These are phyloP conservation scores for Microcebus tavaratra DNA, from an alignment of 2,113 vertebrate species.

Conservation along the genomic window DNA sequence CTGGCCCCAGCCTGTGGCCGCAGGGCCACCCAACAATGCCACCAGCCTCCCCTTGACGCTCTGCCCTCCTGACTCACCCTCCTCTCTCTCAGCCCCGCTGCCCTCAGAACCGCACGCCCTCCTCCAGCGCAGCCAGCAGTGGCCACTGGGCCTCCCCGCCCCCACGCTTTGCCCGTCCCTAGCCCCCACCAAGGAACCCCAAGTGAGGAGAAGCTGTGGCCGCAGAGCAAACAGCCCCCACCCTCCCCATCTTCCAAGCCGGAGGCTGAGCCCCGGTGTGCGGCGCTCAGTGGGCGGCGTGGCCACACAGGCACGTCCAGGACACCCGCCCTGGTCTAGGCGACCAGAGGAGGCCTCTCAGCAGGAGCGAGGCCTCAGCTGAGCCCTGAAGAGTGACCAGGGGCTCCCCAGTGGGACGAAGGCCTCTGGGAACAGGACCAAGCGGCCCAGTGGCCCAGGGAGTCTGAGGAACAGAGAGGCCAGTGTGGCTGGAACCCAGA, in stretches of 20 bases:
- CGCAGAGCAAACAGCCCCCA: background rate
- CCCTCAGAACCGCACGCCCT: background rate
- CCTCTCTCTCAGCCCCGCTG: background rate
- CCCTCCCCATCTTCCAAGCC: background rate
- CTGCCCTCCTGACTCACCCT: background rate
- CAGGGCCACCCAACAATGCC: background rate
- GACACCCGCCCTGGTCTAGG: background rate
- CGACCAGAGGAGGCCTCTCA: background rate
- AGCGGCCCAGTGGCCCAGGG: background rate
- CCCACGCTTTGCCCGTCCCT: background rate
- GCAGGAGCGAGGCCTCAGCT: background rate
- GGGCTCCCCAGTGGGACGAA: background rate
- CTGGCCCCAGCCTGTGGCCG: background rate
- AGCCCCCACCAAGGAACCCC: background rate
- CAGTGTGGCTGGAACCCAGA: background rate
- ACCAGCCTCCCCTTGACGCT: background rate
- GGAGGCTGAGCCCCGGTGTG: background rate
- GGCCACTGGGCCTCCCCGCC: background rate
- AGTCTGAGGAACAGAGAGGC: background rate
- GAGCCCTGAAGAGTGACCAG: background rate
- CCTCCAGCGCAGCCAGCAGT: background rate
- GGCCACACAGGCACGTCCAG: background rate
- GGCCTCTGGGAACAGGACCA: background rate
- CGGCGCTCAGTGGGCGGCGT: fast-evolving
- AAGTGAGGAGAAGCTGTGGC: background rate